Evolutionary conservation across 23 tunicate species (phyloP).

Genomic region (Corella eumyota): DNA sequence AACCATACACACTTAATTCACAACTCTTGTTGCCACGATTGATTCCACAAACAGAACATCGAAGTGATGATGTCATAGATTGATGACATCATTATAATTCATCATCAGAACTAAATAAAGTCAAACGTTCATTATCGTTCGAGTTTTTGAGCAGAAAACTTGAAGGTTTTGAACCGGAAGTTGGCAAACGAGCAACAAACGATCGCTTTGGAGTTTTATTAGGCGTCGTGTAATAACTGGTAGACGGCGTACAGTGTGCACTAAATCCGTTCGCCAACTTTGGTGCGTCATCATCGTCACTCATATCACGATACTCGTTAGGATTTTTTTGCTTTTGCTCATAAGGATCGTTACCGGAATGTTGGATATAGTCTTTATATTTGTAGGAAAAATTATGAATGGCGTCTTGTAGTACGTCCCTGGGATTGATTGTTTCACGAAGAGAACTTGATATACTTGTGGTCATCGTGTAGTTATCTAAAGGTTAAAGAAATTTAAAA

Average conservation of each 20-base stretch:
- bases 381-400: slow-evolving; percentile 73
- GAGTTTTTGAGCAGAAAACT: slow-evolving; percentile 1
- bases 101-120: slow-evolving; percentile 60
- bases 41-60: no score
- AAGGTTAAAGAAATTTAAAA: no score
- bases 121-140: slow-evolving; percentile 25
- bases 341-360: slow-evolving; percentile 26
- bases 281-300: slow-evolving; percentile 1
- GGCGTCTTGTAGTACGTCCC: slow-evolving; percentile 80
- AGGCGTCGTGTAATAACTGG: no score
- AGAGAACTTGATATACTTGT: slow-evolving; percentile 70
- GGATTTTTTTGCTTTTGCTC: no score
- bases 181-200: no score
- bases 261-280: background rate
- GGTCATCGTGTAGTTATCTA: slow-evolving; percentile 38
- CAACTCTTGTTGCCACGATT: no score
- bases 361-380: slow-evolving; percentile 69
- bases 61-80: no score
- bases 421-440: slow-evolving; percentile 63
- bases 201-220: no score
- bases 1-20: no score
- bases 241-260: background rate
- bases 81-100: slow-evolving; percentile 39
- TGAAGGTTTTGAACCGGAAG: no score
- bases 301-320: background rate